A percentile compares a stretch with the other conserved stretches of the same genome.
Conservation (phyloP, 2,888 invertebrate genomes). For the Lithophane semibrunnea region DNA sequence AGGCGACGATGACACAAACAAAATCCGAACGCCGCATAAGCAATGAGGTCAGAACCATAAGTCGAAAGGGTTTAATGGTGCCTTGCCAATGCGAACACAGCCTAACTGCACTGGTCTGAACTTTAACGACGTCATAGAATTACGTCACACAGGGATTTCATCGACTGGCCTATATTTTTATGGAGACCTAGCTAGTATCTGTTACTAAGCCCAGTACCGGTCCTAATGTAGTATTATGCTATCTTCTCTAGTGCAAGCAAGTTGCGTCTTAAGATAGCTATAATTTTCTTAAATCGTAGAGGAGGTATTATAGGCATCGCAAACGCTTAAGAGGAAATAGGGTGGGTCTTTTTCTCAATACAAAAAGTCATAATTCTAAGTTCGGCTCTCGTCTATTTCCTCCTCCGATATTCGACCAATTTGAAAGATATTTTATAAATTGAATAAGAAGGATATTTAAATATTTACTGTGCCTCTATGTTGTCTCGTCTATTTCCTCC, state of each 20-base stretch:
- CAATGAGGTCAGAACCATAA: constrained; percentile 47
- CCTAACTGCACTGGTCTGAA: constrained; percentile 28
- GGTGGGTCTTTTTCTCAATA: too few species aligned
- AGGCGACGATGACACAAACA: constrained; percentile 46
- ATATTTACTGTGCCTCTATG: too few species aligned
- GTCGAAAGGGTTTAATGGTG: constrained; percentile 40
- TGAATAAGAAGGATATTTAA: too few species aligned
- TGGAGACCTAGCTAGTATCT: not conserved
- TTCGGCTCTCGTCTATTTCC: too few species aligned
- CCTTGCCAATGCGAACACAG: constrained; percentile 28
- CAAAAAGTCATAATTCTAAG: too few species aligned
- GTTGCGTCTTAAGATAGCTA: not conserved
- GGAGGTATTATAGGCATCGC: not conserved
- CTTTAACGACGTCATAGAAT: constrained; percentile 17
- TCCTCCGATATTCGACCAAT: too few species aligned
- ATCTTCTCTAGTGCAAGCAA: not conserved
- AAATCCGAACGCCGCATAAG: constrained; percentile 40
- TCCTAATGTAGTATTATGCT: not conserved
- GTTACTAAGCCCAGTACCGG: not conserved
- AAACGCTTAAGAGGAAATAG: too few species aligned
- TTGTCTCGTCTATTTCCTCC: too few species aligned
- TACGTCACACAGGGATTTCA: constrained; percentile 36
- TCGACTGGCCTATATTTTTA: constrained; percentile 22
- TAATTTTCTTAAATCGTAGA: not conserved
- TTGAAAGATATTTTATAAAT: too few species aligned